Evolutionary conservation across 2,888 invertebrate species (phyloP).

Genomic region (Pachymerium ferrugineum): DNA sequence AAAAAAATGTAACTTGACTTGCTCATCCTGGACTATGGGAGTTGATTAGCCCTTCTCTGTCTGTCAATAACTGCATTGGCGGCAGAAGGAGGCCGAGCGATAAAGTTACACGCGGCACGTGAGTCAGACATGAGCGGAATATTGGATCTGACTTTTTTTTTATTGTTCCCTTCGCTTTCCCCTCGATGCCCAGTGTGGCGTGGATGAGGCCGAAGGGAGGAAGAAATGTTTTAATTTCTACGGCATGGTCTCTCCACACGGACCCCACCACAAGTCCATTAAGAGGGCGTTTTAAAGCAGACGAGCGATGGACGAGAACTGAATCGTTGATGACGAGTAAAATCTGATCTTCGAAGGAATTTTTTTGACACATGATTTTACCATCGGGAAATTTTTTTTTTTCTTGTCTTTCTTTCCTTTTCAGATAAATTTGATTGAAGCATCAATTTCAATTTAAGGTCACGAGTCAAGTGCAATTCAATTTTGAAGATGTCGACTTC

Average conservation of each 20-base stretch:
- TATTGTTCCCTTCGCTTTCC: neutral
- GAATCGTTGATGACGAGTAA: neutral
- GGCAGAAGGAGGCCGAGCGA: conserved; percentile 5
- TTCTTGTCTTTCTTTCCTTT: neutral
- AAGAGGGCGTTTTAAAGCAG: conserved; percentile 27
- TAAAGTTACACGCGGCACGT: conserved; percentile 28
- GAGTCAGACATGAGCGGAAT: conserved; percentile 26
- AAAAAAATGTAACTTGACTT: neutral
- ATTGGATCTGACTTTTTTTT: conserved; percentile 9
- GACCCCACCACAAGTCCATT: conserved; percentile 21
- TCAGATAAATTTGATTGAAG: neutral
- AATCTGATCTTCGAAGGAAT: neutral
- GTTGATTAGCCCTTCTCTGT: neutral
- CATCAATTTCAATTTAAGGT: conserved; percentile 32
- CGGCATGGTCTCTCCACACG: neutral
- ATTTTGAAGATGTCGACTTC: no score
- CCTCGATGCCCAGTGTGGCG: neutral
- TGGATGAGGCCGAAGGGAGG: conserved; percentile 24
- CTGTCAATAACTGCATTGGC: conserved; percentile 19
- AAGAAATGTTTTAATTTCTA: conserved; percentile 28
- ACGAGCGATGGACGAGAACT: neutral
- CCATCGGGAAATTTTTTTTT: neutral
- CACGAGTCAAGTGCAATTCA: conserved; percentile 27
- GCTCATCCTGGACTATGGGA: neutral
- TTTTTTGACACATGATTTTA: neutral